Evolutionary conservation across 1,140 invertebrate genomes (phyloP).

Genomic region (Drosophila hydei): DNA sequence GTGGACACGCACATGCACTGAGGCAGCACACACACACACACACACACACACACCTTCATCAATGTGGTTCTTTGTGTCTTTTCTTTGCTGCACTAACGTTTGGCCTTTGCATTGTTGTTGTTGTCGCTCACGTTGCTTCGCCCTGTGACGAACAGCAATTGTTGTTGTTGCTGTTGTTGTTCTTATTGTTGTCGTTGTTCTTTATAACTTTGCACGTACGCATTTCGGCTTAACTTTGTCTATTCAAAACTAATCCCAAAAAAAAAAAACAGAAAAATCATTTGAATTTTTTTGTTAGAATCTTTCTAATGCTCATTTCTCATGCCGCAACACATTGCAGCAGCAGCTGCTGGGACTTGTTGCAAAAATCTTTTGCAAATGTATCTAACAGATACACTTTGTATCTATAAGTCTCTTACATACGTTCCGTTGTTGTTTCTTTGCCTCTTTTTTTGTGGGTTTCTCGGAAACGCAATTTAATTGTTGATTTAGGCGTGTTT

Average conservation of each 20-base stretch:
- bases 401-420: conserved; percentile 11
- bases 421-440: conserved; percentile 5
- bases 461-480: conserved; percentile 70
- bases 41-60: background rate
- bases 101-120: conserved; percentile 7
- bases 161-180: conserved; percentile 4
- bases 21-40: conserved; percentile 18
- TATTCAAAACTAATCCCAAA: conserved; percentile 33
- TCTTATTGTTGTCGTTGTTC: conserved; percentile 32
- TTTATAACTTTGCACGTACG: conserved; percentile 71
- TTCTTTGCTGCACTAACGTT: background rate
- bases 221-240: conserved; percentile 25
- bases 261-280: conserved; percentile 16
- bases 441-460: background rate
- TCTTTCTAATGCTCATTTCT: conserved; percentile 43
- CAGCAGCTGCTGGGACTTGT: conserved; percentile 25
- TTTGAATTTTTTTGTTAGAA: conserved; percentile 17
- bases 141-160: conserved; percentile 28
- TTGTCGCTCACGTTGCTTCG: conserved; percentile 28
- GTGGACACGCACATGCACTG: conserved; percentile 62
- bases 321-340: conserved; percentile 45
- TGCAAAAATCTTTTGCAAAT: conserved; percentile 11
- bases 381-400: conserved; percentile 40
- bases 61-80: conserved; percentile 21
- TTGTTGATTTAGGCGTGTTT: conserved; percentile 79